Evolutionary conservation across 2,797 vertebrate species (phyloP).

Genomic region (Sebastes kiyomatsui): DNA sequence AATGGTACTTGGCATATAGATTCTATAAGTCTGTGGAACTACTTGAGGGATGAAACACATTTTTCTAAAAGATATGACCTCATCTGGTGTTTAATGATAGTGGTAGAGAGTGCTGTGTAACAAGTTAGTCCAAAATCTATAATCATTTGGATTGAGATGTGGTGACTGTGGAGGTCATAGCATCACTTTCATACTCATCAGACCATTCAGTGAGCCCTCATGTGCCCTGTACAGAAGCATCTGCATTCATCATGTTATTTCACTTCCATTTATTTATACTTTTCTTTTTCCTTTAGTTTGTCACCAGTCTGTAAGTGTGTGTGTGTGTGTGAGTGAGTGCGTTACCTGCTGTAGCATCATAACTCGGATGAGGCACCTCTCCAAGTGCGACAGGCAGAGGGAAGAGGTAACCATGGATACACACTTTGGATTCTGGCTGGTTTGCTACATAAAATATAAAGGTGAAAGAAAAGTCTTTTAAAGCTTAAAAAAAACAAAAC

Average conservation of each 20-base stretch:
- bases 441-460: conserved; percentile 76
- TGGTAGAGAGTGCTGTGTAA: not conserved
- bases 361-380: conserved; percentile 86
- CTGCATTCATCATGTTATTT: not conserved
- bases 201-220: not conserved
- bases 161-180: not conserved
- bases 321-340: not conserved
- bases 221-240: too few relatives aligned
- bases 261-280: not conserved
- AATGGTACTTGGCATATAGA: too few relatives aligned
- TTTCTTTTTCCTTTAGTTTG: too few relatives aligned
- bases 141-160: too few relatives aligned
- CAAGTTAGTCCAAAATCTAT: too few relatives aligned
- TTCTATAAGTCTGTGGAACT: not conserved
- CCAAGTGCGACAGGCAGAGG: conserved; percentile 87
- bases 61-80: not conserved
- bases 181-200: not conserved
- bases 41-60: not conserved
- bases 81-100: not conserved
- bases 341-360: conserved; percentile 88
- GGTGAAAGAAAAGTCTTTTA: not conserved
- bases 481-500: not conserved
- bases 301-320: not conserved
- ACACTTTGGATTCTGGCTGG: conserved; percentile 87
- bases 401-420: conserved; percentile 90